A percentile compares a stretch with the other conserved stretches of the same genome.
Evolutionary conservation across 2,797 vertebrate species (phyloP).

Genomic region (Falco peregrinus): DNA sequence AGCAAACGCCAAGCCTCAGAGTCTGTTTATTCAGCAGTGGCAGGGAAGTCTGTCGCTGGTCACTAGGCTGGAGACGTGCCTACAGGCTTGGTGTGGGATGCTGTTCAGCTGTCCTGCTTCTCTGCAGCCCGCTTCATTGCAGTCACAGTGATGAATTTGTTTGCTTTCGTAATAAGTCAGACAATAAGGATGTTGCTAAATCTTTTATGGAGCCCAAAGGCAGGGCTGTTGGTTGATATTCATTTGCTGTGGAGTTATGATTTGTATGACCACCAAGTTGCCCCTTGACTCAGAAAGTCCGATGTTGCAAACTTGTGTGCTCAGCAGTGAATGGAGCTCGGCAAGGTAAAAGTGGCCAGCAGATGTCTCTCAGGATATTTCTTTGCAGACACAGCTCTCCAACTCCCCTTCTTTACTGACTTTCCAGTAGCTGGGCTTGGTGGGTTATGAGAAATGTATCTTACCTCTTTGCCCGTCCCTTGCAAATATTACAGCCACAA

Average conservation of each 20-base stretch:
- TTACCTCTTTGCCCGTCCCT: not conserved
- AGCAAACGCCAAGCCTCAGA: not conserved
- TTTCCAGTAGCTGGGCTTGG: not conserved
- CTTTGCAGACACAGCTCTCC: not conserved
- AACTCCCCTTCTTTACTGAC: not conserved
- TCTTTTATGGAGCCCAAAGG: constrained; percentile 15
- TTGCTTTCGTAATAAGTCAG: constrained; percentile 36
- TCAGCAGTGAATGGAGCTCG: not conserved
- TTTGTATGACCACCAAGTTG: not conserved
- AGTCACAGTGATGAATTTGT: not conserved
- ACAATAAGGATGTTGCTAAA: constrained; percentile 41
- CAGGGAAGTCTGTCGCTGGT: not conserved
- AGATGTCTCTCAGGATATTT: constrained; percentile 63
- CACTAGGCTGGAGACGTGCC: constrained; percentile 32
- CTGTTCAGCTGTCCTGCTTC: constrained; percentile 1
- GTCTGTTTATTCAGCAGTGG: not conserved
- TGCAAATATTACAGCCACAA: not conserved
- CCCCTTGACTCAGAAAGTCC: not conserved
- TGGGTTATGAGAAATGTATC: not conserved
- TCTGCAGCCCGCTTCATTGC: not conserved
- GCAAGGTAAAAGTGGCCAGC: constrained; percentile 41
- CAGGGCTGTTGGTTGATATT: not conserved
- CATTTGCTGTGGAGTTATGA: not conserved
- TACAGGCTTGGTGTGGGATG: not conserved
- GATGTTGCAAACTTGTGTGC: accelerated